Evolutionary conservation across 2,888 invertebrate genomes (phyloP), one percentile per base, ranked within the genome.

Genomic region (Hypselothyrea guttata): DNA sequence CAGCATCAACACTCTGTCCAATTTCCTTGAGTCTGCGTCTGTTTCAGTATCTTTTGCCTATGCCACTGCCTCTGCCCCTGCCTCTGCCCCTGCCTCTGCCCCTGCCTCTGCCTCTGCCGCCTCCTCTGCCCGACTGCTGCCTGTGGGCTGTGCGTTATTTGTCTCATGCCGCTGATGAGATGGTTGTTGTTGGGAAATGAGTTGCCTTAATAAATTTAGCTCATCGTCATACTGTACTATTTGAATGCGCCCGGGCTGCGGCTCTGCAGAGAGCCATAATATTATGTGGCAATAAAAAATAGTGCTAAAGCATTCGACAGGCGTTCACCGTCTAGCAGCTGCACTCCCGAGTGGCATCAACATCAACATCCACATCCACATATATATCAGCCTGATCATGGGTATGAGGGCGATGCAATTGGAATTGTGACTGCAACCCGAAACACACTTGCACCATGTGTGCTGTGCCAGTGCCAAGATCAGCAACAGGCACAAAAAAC

Each of bases 361-460:
- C 18, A 4, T 13, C 7, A 12, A 34, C 28, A 2, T n/a, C n/a
- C n/a, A n/a, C 31, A 4, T 16, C 4, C 11, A 12, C 18, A 4
- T 13, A 3, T n/a, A 34, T 28, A 2, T 18, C 11, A 7, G 37
- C 15, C 4, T 11, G 34, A 41, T 45, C 33, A 27, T 47, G 37
- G 30, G 34, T 11, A 60, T 22, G 22, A 22, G 22, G 22, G 22
- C 22, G 5, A 22, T 22, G 22, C 22, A 22, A 22, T 22, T 22
- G 22, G 22, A 22, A 22, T 22, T 22, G 22, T 22, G 22, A 59
- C 55, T 64, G 69, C 51, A 59, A 69, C 63, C 60, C 53, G 66
- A 71, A 77, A 81, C 86, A 88, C 83, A 84, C 83, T 85, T 86
- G 86, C 74, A 83, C 83, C 89, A 89, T 87, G 79, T 89, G 88